Evolutionary conservation across 1,140 invertebrate genomes (phyloP).

Genomic region (Drosophila triauraria): DNA sequence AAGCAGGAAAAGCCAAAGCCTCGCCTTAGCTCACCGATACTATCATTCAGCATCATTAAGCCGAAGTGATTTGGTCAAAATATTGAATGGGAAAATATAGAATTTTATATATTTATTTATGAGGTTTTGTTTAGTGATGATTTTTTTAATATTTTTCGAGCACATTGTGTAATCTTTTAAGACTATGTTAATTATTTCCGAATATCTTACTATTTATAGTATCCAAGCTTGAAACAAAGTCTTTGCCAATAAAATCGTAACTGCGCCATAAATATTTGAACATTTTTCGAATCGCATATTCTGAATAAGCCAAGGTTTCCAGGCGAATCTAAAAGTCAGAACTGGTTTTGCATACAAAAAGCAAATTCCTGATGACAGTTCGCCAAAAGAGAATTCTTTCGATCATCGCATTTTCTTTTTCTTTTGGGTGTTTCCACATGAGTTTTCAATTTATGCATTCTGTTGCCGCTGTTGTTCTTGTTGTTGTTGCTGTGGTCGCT

Average conservation of each 20-base stretch:
- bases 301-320: slow-evolving; percentile 36
- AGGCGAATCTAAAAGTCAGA: slow-evolving; percentile 45
- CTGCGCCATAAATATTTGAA: slow-evolving; percentile 16
- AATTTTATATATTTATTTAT: background rate
- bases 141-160: background rate
- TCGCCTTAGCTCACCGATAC: slow-evolving; percentile 12
- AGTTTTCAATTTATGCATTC: slow-evolving; percentile 55
- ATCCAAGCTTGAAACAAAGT: too few relatives aligned
- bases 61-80: slow-evolving; percentile 26
- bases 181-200: slow-evolving; percentile 5
- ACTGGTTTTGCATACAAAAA: slow-evolving; percentile 55
- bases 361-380: slow-evolving; percentile 46
- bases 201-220: background rate
- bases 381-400: slow-evolving; percentile 46
- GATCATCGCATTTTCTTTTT: slow-evolving; percentile 39
- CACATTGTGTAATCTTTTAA: background rate
- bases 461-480: background rate
- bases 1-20: slow-evolving; percentile 16
- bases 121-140: background rate
- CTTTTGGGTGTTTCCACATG: slow-evolving; percentile 40
- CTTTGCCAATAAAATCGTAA: background rate
- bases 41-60: slow-evolving; percentile 49
- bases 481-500: slow-evolving; percentile 46
- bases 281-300: slow-evolving; percentile 14
- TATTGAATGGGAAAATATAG: background rate